These are phyloP conservation scores for Lepisosteus oculatus DNA, from an alignment of 2,113 vertebrate genomes.

Conservation along the genomic window DNA sequence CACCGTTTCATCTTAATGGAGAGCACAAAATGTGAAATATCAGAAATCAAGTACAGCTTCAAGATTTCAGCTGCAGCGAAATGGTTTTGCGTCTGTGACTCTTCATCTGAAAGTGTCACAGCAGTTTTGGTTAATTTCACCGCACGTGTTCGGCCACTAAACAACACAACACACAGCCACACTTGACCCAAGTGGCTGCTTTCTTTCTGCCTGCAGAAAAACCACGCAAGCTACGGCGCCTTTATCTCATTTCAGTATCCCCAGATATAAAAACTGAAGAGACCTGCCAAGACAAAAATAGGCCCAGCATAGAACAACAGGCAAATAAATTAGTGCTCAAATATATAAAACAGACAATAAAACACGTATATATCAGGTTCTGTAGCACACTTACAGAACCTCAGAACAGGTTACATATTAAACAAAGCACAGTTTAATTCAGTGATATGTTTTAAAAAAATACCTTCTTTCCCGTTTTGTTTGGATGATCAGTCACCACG, in stretches of 20 bases:
- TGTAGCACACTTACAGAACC: not conserved
- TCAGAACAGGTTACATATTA: too few species aligned
- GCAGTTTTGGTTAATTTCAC: too few species aligned
- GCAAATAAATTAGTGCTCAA: not conserved
- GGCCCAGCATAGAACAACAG: not conserved
- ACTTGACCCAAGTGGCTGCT: too few species aligned
- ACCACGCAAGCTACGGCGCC: not conserved
- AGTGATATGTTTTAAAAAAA: not conserved
- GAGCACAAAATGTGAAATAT: too few species aligned
- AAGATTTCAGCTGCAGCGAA: too few species aligned
- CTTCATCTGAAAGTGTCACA: too few species aligned
- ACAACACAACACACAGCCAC: not conserved
- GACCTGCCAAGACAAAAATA: slow-evolving; percentile 42
- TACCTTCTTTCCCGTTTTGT: slow-evolving; percentile 18
- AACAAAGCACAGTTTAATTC: not conserved
- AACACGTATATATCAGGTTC: not conserved
- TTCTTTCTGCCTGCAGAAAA: too few species aligned
- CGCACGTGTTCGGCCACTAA: too few species aligned
- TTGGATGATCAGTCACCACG: slow-evolving; percentile 31
- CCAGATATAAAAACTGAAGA: not conserved
- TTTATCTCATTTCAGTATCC: not conserved
- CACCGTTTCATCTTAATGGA: too few species aligned
- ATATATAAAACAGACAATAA: too few species aligned
- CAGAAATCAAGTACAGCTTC: too few species aligned
- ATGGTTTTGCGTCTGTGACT: too few species aligned